Evolutionary conservation across 2,113 vertebrate genomes (phyloP).

Genomic region (Chaetodon auriga): DNA sequence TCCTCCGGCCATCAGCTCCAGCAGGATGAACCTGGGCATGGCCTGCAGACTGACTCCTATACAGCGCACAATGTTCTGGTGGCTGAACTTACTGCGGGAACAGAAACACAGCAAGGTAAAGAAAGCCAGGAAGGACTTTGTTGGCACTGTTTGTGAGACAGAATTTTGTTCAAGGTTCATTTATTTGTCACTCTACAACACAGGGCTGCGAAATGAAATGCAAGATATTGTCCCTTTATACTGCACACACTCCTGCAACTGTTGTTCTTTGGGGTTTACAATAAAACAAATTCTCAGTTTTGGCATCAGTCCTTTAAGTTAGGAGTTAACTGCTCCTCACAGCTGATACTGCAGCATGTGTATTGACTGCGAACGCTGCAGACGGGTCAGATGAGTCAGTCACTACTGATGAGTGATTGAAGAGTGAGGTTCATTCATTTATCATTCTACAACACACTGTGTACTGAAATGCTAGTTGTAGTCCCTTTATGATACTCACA

Average conservation of each 20-base stretch:
- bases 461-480: too few relatives aligned
- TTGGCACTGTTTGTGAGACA: background rate
- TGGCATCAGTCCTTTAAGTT: too few relatives aligned
- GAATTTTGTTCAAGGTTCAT: background rate
- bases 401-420: too few relatives aligned
- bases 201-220: background rate
- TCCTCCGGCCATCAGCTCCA: constrained; percentile 98
- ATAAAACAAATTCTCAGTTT: background rate
- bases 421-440: too few relatives aligned
- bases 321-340: too few relatives aligned
- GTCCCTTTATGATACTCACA: too few relatives aligned
- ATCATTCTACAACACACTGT: too few relatives aligned
- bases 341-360: too few relatives aligned
- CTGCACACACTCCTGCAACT: background rate
- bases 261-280: too few relatives aligned
- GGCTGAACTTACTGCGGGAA: constrained; percentile 94
- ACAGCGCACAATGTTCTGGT: constrained; percentile 98
- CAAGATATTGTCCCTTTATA: background rate
- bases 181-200: background rate
- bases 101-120: background rate
- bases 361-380: too few relatives aligned
- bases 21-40: constrained; percentile 95
- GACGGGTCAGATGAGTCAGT: too few relatives aligned
- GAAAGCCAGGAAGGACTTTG: background rate
- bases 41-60: constrained; percentile 96